Conservation (phyloP, 2,797 vertebrate species). For the Mionectes olivaceus region DNA sequence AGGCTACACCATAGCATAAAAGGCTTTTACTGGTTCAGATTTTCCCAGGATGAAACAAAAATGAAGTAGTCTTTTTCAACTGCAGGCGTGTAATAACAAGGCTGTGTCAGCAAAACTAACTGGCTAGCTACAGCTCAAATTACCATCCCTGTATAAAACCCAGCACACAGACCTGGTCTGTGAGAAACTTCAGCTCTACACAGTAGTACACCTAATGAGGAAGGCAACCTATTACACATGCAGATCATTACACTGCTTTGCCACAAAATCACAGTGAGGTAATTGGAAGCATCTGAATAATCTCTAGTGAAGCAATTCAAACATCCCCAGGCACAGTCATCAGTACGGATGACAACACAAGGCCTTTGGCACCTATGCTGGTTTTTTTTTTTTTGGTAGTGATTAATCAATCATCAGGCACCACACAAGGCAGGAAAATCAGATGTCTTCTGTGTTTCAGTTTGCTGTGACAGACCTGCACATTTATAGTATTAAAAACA, state of each 20-base stretch:
- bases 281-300: constrained; percentile 31
- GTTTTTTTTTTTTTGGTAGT: background rate
- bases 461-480: background rate
- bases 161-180: background rate
- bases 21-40: background rate
- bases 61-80: background rate
- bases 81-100: background rate
- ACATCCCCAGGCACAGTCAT: constrained; percentile 31
- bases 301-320: constrained; percentile 43
- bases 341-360: constrained; percentile 15
- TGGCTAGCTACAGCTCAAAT: background rate
- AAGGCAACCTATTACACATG: background rate
- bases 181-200: background rate
- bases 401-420: constrained; percentile 53
- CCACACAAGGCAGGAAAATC: constrained; percentile 19
- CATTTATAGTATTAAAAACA: constrained; percentile 20
- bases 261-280: constrained; percentile 1
- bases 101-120: background rate
- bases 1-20: accelerated
- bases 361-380: background rate
- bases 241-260: background rate
- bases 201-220: background rate
- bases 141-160: background rate
- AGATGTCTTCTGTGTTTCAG: background rate
- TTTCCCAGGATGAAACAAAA: background rate